phyloP scores from a whole-genome alignment of 2,113 vertebrate genomes.

The Cynoglossus semilaevis region DNA sequence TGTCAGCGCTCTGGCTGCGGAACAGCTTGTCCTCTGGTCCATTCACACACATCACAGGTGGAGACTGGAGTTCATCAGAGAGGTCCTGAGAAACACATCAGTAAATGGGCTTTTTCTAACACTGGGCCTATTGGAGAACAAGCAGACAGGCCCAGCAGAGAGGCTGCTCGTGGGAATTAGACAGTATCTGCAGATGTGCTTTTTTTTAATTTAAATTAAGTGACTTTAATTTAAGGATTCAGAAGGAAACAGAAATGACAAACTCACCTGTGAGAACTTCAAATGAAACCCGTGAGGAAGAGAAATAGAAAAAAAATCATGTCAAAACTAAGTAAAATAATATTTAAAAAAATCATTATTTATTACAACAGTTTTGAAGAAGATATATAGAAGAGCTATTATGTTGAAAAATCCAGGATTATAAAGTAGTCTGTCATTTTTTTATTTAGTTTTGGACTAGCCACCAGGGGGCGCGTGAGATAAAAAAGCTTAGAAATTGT shows the following conservation, averaged over 20 bases:
- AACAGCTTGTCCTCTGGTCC: conserved; percentile 94
- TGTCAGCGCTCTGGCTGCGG: conserved; percentile 92
- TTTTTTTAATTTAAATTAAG: too few species aligned
- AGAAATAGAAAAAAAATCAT: conserved; percentile 42
- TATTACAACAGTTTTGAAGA: too few species aligned
- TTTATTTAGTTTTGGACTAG: too few species aligned
- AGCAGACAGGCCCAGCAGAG: neutral
- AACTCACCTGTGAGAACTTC: conserved; percentile 79
- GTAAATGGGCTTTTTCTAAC: conserved; percentile 48
- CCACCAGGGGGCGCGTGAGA: too few species aligned
- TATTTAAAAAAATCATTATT: conserved; percentile 10
- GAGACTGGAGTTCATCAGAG: conserved; percentile 79
- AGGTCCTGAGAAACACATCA: conserved; percentile 72
- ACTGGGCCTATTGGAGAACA: neutral
- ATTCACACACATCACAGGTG: conserved; percentile 82
- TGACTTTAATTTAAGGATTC: neutral
- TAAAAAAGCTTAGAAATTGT: too few species aligned
- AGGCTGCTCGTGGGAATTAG: neutral
- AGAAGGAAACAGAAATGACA: conserved; percentile 10
- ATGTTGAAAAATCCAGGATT: too few species aligned
- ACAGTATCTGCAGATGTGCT: too few species aligned
- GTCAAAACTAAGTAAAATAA: conserved; percentile 15
- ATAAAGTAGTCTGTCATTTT: too few species aligned
- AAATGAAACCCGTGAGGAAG: conserved; percentile 42
- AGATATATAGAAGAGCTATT: too few species aligned